Evolutionary conservation across 2,888 invertebrate species (phyloP), one percentile per base, ranked within the genome.

Genomic region (Drosophila basisetae): DNA sequence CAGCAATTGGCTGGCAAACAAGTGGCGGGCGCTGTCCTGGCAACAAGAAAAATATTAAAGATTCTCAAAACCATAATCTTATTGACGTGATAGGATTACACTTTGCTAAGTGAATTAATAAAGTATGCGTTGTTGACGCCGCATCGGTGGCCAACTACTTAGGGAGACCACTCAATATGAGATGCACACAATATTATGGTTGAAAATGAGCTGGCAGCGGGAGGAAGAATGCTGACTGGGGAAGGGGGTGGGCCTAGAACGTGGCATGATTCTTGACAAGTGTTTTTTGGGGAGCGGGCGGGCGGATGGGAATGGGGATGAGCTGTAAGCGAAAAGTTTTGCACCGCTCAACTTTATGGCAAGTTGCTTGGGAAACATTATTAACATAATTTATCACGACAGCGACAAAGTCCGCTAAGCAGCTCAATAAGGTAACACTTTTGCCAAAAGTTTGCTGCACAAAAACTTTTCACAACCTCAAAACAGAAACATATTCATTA

Each of bases 71-170:
- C 91, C 90, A 89, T 89, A 89, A 89, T 89, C 88, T 90, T 89
- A 89, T 89, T 91, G 88, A 89, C 88, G 88, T 89, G 88, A 89
- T 89, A 89, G 88, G 88, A 89, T 89, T 89, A 89, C 88, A 89
- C 91, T 89, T 89, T 91, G 90, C 91, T 89, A 89, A 89, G 88
- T 89, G 88, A 89, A 89, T 89, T 89, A 89, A 89, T 91, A 89
- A 91, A 91, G 90, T 91, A 79, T 83, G 86, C 77, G 76, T 28
- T 59, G 31, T 16, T 31, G 68, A 37, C 47, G 54, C 64, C 72
- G 60, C 63, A 31, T 50, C 63, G 73, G 90, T 73, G 84, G 79
- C 84, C 81, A 91, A 84, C 91, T 87, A 87, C 87, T 87, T 90
- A 90, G 80, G 83, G 76, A 68, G 71, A 77, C 88, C 91, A 87